Evolutionary conservation across 1,140 invertebrate species (phyloP).

Genomic region (Apis florea): DNA sequence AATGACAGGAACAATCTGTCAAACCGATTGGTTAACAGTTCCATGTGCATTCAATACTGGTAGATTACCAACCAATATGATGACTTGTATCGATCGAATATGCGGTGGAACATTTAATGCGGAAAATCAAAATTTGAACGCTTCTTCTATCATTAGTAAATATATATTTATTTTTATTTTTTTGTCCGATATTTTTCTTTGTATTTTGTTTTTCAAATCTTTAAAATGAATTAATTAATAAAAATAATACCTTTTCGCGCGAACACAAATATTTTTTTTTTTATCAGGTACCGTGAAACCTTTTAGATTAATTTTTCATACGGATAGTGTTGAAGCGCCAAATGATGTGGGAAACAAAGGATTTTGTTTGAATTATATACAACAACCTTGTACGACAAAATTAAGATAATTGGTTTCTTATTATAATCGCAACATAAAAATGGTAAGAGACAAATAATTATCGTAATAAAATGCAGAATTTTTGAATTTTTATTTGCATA

Average conservation of each 20-base stretch:
- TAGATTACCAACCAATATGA: constrained; percentile 79
- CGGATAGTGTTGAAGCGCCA: constrained; percentile 87
- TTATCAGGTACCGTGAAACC: constrained; percentile 88
- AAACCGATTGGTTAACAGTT: constrained; percentile 88
- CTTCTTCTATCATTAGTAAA: constrained; percentile 85
- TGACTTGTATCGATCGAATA: constrained; percentile 85
- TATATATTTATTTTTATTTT: constrained; percentile 47
- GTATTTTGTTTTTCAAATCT: neutral
- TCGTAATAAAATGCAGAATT: neutral
- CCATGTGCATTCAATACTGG: constrained; percentile 87
- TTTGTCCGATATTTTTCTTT: neutral
- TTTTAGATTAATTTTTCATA: constrained; percentile 89
- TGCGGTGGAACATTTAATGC: constrained; percentile 87
- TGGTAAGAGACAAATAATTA: neutral
- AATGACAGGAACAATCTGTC: constrained; percentile 83
- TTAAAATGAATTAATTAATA: too few species aligned
- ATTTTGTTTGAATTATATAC: constrained; percentile 90
- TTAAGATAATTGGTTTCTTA: constrained; percentile 36
- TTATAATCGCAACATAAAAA: neutral
- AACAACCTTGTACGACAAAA: constrained; percentile 88
- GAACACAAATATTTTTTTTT: neutral
- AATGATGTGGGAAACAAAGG: constrained; percentile 88
- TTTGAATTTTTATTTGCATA: constrained; percentile 47
- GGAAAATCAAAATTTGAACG: constrained; percentile 81
- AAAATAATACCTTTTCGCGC: neutral